Percentiles rank a stretch among this genome's conserved stretches.
phyloP scores from a whole-genome alignment of 2,797 vertebrate genomes.

The Siniperca undulata region DNA sequence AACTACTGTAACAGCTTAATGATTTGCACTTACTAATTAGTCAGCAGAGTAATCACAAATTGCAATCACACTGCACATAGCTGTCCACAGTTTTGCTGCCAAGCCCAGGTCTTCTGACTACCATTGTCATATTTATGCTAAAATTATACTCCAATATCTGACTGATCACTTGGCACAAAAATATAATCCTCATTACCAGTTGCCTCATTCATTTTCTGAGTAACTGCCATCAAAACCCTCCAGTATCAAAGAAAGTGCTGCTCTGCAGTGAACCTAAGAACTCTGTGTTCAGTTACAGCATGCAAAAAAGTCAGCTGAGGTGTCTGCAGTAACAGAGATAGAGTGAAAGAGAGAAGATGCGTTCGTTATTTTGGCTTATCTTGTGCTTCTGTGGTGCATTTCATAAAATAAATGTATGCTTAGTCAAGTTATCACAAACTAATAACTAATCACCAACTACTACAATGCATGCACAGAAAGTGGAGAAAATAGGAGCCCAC shows the following conservation, averaged over 20 bases:
- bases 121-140: not conserved
- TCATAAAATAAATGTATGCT: not conserved
- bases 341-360: conserved; percentile 11
- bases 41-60: not conserved
- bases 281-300: conserved; percentile 54
- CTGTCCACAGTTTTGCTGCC: not conserved
- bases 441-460: not conserved
- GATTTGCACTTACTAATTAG: not conserved
- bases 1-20: not conserved
- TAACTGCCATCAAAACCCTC: not conserved
- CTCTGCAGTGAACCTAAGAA: conserved; percentile 9
- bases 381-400: conserved; percentile 15
- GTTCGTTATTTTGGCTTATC: conserved; percentile 12
- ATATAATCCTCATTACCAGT: not conserved
- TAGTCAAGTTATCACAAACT: conserved; percentile 15
- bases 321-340: conserved; percentile 14
- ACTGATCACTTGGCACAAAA: not conserved
- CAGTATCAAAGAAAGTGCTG: not conserved
- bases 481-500: not conserved
- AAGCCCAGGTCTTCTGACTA: not conserved
- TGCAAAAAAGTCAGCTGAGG: conserved; percentile 29
- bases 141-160: not conserved
- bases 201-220: not conserved
- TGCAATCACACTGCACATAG: not conserved
- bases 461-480: not conserved